phyloP scores from a whole-genome alignment of 1,140 invertebrate genomes.

The Eurosta solidaginis region DNA sequence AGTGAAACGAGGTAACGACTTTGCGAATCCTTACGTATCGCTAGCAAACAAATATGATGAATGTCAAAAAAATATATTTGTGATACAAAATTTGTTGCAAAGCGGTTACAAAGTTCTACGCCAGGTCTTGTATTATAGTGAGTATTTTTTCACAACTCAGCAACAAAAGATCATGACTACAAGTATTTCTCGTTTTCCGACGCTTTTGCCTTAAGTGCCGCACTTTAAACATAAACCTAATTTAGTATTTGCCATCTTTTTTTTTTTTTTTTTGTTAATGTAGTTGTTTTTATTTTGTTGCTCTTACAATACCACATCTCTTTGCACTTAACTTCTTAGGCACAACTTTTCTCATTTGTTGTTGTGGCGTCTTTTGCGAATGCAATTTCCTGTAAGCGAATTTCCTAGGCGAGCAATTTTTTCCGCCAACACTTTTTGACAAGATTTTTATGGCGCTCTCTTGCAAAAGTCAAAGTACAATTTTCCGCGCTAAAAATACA shows the following conservation, averaged over 20 bases:
- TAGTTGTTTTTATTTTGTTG: neutral
- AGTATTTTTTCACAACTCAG: too few relatives aligned
- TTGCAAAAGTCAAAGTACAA: neutral
- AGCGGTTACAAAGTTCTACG: too few relatives aligned
- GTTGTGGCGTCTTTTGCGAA: neutral
- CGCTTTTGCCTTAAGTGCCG: neutral
- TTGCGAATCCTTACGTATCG: too few relatives aligned
- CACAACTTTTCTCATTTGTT: neutral
- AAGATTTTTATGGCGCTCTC: neutral
- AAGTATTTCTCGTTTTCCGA: neutral
- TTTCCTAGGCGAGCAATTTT: neutral
- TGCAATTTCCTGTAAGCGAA: slow-evolving; percentile 2
- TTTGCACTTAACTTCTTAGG: neutral
- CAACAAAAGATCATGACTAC: neutral
- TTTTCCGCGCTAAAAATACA: neutral
- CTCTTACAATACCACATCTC: neutral
- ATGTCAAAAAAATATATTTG: too few relatives aligned
- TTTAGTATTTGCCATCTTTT: neutral
- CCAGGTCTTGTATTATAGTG: too few relatives aligned
- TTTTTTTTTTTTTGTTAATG: neutral
- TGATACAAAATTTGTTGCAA: too few relatives aligned
- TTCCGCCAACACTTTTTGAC: neutral
- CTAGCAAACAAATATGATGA: too few relatives aligned
- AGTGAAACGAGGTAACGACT: too few relatives aligned
- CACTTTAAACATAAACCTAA: slow-evolving; percentile 20